These are phyloP conservation scores for Sphinx pinastri DNA, from an alignment of 2,888 invertebrate species.

Conservation along the genomic window DNA sequence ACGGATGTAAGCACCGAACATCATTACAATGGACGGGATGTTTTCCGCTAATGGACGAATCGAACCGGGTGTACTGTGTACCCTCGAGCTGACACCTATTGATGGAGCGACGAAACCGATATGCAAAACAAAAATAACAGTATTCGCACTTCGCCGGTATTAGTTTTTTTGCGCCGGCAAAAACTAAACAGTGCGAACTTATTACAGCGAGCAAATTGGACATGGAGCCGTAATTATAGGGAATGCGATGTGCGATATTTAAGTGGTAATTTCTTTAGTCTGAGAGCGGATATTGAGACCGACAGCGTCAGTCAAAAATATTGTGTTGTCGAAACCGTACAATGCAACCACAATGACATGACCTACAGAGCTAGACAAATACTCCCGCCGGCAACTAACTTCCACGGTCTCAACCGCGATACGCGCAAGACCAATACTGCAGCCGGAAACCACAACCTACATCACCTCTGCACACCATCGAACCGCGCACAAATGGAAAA, in stretches of 20 bases:
- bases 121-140: conserved; percentile 77
- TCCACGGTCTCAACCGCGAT: conserved; percentile 51
- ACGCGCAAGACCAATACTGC: conserved; percentile 55
- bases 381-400: conserved; percentile 39
- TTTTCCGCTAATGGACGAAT: conserved; percentile 75
- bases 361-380: conserved; percentile 41
- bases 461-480: conserved; percentile 52
- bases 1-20: conserved; percentile 72
- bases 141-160: conserved; percentile 70
- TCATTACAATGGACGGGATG: conserved; percentile 72
- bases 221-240: conserved; percentile 65
- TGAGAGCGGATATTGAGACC: conserved; percentile 32
- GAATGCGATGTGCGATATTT: conserved; percentile 64
- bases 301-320: conserved; percentile 29
- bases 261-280: conserved; percentile 43
- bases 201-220: conserved; percentile 74
- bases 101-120: conserved; percentile 68
- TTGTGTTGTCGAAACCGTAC: conserved; percentile 15
- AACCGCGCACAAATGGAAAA: conserved; percentile 60
- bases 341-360: conserved; percentile 32
- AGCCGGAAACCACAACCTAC: conserved; percentile 68
- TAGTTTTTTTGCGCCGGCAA: conserved; percentile 65
- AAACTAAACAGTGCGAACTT: conserved; percentile 65
- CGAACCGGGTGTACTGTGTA: conserved; percentile 54
- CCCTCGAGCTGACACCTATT: conserved; percentile 57